Evolutionary conservation across 1,140 invertebrate species (phyloP).

Genomic region (Glossosoma conforme): DNA sequence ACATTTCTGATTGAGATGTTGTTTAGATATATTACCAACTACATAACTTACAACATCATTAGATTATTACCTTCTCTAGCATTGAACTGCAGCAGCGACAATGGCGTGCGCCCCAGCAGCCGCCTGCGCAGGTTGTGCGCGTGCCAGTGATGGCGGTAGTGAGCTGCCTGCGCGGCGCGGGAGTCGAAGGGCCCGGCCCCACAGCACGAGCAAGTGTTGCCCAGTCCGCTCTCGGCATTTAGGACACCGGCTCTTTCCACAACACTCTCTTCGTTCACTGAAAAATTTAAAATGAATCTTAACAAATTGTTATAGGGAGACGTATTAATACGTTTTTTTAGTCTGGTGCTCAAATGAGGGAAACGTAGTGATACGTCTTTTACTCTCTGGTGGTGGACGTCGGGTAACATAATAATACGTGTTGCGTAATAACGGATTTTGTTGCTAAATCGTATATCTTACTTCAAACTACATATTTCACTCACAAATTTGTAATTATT

Average conservation of each 20-base stretch:
- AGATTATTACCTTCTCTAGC: slow-evolving; percentile 42
- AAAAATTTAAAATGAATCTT: too few relatives aligned
- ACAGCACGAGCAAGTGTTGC: slow-evolving; percentile 41
- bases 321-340: too few relatives aligned
- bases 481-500: too few relatives aligned
- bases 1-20: background rate
- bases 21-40: background rate
- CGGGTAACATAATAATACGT: too few relatives aligned
- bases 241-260: slow-evolving; percentile 40
- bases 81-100: slow-evolving; percentile 40
- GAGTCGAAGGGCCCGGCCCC: slow-evolving; percentile 45
- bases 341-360: too few relatives aligned
- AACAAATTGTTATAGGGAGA: too few relatives aligned
- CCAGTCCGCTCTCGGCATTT: slow-evolving; percentile 36
- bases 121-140: slow-evolving; percentile 45
- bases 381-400: too few relatives aligned
- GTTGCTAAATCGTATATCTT: too few relatives aligned
- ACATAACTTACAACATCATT: background rate
- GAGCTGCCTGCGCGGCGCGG: slow-evolving; percentile 41
- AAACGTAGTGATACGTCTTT: too few relatives aligned
- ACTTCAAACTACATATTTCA: too few relatives aligned
- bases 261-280: slow-evolving; percentile 43
- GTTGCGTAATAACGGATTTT: too few relatives aligned
- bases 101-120: slow-evolving; percentile 42
- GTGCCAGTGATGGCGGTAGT: slow-evolving; percentile 49